Evolutionary conservation across 2,888 invertebrate species (phyloP).

Genomic region (Clivina fossor): DNA sequence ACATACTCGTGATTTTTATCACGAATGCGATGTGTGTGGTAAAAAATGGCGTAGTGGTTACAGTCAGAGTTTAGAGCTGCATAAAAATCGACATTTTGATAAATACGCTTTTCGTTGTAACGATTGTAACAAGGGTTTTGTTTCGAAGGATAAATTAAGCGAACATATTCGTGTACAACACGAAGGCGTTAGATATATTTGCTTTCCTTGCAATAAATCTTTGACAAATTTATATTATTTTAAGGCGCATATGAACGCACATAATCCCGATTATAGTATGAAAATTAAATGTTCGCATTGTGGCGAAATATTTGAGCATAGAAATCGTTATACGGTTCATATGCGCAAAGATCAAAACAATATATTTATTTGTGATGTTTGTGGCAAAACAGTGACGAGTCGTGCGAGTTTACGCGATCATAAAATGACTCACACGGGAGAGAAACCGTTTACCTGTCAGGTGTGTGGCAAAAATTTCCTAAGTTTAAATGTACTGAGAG

Average conservation of each 20-base stretch:
- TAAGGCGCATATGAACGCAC: constrained; percentile 34
- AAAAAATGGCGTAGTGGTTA: too few species aligned
- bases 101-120: constrained; percentile 52
- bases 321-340: constrained; percentile 24
- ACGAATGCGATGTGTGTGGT: too few species aligned
- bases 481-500: constrained; percentile 26
- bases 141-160: constrained; percentile 51
- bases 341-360: constrained; percentile 33
- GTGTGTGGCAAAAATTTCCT: constrained; percentile 38
- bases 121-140: constrained; percentile 53
- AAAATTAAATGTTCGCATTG: constrained; percentile 33
- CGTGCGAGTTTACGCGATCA: constrained; percentile 39
- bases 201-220: constrained; percentile 49
- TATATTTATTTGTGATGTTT: constrained; percentile 33
- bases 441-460: constrained; percentile 33
- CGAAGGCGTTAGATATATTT: constrained; percentile 52
- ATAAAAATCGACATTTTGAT: constrained; percentile 43
- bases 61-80: not conserved
- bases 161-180: constrained; percentile 53
- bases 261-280: constrained; percentile 34
- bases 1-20: too few species aligned
- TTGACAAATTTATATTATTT: constrained; percentile 53
- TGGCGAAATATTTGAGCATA: constrained; percentile 10
- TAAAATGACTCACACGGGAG: constrained; percentile 45
- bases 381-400: constrained; percentile 38